Conservation (phyloP, 1,140 invertebrate genomes). For the Trigoniulus corallinus region DNA sequence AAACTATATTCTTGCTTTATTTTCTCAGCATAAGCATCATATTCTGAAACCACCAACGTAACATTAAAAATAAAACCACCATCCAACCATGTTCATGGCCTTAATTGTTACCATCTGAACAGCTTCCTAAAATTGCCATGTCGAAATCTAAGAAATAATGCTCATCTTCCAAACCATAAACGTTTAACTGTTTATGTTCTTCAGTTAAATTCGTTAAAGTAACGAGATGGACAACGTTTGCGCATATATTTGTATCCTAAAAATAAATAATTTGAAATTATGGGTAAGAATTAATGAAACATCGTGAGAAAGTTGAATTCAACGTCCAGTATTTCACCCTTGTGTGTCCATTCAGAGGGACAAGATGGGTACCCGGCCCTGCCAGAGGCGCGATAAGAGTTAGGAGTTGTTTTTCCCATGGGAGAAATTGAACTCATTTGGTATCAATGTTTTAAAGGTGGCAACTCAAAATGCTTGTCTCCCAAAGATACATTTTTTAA, state of each 20-base stretch:
- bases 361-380: too few relatives aligned
- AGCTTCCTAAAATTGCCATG: slow-evolving; percentile 35
- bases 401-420: too few relatives aligned
- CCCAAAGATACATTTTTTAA: too few relatives aligned
- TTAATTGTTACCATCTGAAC: slow-evolving; percentile 18
- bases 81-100: not conserved
- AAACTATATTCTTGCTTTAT: slow-evolving; percentile 39
- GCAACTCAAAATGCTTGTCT: too few relatives aligned
- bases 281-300: not conserved
- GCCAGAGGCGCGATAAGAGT: too few relatives aligned
- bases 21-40: slow-evolving; percentile 32
- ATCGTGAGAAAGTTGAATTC: not conserved
- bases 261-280: slow-evolving; percentile 1
- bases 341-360: too few relatives aligned
- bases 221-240: slow-evolving; percentile 32
- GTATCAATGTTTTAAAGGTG: too few relatives aligned
- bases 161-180: slow-evolving; percentile 36
- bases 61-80: not conserved
- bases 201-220: slow-evolving; percentile 39
- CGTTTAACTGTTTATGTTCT: slow-evolving; percentile 36
- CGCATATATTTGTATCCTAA: slow-evolving; percentile 27
- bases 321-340: not conserved
- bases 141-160: slow-evolving; percentile 45
- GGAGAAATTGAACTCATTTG: too few relatives aligned
- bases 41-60: slow-evolving; percentile 17